Conservation (phyloP, 1,140 invertebrate genomes). For the Ceratina calcarata region DNA sequence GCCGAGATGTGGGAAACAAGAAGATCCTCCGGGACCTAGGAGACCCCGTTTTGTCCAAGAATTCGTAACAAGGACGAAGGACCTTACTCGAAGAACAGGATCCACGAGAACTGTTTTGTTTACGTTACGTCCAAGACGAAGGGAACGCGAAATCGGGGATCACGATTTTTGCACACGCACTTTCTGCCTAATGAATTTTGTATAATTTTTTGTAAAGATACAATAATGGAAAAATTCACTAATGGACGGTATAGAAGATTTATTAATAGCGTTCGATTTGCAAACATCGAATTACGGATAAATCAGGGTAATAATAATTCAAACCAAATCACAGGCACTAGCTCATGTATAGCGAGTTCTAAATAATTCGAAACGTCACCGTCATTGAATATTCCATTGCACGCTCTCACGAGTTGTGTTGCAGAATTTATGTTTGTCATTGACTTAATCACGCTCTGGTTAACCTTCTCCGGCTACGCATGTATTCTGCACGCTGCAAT, state of each 20-base stretch:
- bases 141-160: neutral
- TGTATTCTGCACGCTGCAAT: conserved; percentile 10
- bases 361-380: conserved; percentile 16
- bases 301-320: neutral
- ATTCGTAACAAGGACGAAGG: too few relatives aligned
- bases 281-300: neutral
- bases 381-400: neutral
- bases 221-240: too few relatives aligned
- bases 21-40: neutral
- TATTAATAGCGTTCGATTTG: neutral
- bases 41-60: too few relatives aligned
- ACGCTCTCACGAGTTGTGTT: neutral
- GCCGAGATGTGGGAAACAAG: neutral
- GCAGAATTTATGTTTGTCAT: conserved; percentile 28
- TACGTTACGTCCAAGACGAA: neutral
- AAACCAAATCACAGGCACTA: neutral
- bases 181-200: neutral
- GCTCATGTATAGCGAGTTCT: neutral
- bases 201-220: neutral
- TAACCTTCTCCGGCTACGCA: conserved; percentile 47
- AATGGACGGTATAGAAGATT: too few relatives aligned
- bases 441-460: conserved; percentile 52
- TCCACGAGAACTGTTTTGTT: neutral
- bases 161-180: neutral
- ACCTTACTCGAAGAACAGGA: too few relatives aligned